Conservation (phyloP, 1,140 invertebrate species). For the Bacillus rossius region DNA sequence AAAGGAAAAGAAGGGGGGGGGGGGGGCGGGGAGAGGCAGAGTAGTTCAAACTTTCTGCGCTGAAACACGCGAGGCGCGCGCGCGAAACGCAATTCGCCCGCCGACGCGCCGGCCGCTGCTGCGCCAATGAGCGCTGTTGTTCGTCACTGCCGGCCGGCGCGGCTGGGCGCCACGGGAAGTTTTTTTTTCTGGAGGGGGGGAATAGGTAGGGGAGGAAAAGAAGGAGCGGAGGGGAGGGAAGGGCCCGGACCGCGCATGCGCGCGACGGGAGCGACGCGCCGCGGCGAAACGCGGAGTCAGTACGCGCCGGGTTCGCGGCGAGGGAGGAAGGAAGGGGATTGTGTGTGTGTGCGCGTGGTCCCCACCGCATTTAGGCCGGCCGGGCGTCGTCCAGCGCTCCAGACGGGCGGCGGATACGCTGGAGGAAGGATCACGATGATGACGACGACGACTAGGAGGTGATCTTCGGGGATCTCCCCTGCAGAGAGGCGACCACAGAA, state of each 20-base stretch:
- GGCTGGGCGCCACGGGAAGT: no score
- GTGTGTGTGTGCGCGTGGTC: not conserved
- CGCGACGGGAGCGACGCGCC: constrained; percentile 23
- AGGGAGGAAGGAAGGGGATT: no score
- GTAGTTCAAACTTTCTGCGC: not conserved
- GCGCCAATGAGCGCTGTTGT: no score
- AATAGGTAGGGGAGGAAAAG: no score
- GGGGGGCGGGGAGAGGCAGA: not conserved
- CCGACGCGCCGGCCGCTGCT: no score
- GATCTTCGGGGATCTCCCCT: no score
- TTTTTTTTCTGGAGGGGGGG: no score
- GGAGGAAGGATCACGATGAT: constrained; percentile 27
- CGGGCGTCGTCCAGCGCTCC: not conserved
- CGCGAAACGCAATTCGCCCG: no score
- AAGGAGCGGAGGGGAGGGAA: constrained; percentile 2
- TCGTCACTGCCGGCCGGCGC: no score
- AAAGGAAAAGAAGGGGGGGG: not conserved
- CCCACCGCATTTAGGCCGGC: no score
- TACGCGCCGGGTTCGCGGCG: not conserved
- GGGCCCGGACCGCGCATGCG: constrained; percentile 26
- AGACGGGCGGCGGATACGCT: constrained; percentile 24
- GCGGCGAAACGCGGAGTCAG: constrained; percentile 19
- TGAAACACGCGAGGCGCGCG: no score
- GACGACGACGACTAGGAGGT: constrained; percentile 23
- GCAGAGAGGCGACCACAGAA: no score